Evolutionary conservation across 2,113 vertebrate species (phyloP).

Genomic region (Nannospalax galili): DNA sequence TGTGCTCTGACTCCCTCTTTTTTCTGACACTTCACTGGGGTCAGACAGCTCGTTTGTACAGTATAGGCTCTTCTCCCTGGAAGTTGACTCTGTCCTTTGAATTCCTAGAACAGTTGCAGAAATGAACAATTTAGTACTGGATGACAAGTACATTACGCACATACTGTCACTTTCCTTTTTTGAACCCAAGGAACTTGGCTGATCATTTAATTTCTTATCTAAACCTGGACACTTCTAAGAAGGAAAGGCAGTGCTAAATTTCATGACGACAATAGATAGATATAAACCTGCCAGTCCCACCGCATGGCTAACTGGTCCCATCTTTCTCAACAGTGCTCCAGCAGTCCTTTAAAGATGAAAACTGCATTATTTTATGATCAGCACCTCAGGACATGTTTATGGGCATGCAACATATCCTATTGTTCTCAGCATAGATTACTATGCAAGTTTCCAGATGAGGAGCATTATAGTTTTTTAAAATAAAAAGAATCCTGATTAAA

Average conservation of each 20-base stretch:
- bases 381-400: neutral
- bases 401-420: neutral
- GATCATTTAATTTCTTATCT: neutral
- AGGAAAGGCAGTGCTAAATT: neutral
- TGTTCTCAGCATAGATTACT: conserved; percentile 26
- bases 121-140: neutral
- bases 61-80: neutral
- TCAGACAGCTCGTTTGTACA: neutral
- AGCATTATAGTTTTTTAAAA: conserved; percentile 5
- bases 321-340: neutral
- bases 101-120: neutral
- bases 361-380: neutral
- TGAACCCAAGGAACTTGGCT: neutral
- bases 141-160: neutral
- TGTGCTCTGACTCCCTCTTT: neutral
- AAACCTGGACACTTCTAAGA: neutral
- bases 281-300: rapidly evolving
- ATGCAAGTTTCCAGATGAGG: neutral
- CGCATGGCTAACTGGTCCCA: neutral
- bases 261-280: neutral
- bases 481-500: conserved; percentile 72
- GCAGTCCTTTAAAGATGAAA: neutral
- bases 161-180: neutral
- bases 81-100: neutral
- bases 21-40: neutral